Base-by-base conservation (phyloP, 2,797 vertebrate species). In the Cheirogaleus major region DNA sequence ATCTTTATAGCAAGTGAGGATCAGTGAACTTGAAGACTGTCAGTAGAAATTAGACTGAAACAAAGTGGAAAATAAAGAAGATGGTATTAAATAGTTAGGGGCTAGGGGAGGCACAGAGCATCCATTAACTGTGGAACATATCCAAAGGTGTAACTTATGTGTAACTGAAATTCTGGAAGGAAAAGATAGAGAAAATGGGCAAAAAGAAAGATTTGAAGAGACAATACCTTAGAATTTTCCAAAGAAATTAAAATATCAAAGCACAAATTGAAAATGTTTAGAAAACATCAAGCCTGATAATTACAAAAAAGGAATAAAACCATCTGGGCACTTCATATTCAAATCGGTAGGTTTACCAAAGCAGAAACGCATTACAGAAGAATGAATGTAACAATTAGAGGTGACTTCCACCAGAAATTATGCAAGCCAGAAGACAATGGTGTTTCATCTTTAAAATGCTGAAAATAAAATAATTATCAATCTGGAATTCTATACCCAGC, bases 181-280 rank as follows among this genome's bases (percentile, higher is more conserved):
- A 96, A 61, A 76, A 84, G 69, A 91, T 87, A 95, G 52, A 76
- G 10, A 73, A 83, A 96, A 79, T 2, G 1, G 20, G 1, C 1
- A 17, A 55, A 50, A 52, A 72, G 35, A 50, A 41, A 76, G 50
- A 61, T 9, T 10, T 45, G 25, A 65, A 15, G 48, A 55, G n/a
- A 38, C 1, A 41, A 12, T 12, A 81, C 10, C 25, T 57, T 41
- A 81, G 27, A 59, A 69, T 50, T 50, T 69, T 81, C 45, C 13
- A 88, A 63, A 72, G 69, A 92, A 80, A 70, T 48, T 5, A 87
- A 94, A 70, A 75, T 55, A 63, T 55, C 45, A 48, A 87, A 82
- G 8, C 13, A 43, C 2, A 59, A 52, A 82, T 73, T 82, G 2
- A 4, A 50, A 50, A 91, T 50, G 32, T 75, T 41, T 73, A 86